Evolutionary conservation across 2,888 invertebrate species (phyloP).

Genomic region (Agrochola macilenta): DNA sequence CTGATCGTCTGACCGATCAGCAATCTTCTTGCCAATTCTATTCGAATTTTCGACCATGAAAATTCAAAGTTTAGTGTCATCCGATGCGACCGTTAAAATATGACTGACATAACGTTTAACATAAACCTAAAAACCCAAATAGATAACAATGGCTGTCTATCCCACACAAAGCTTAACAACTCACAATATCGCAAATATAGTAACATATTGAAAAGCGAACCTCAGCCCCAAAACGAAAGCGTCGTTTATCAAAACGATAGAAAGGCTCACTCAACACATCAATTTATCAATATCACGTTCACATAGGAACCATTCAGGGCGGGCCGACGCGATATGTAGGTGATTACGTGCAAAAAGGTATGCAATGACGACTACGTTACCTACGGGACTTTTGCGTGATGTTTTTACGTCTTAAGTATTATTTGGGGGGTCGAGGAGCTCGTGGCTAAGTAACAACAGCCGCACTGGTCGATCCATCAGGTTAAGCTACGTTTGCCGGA

Average conservation of each 20-base stretch:
- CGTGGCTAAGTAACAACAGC: too few species aligned
- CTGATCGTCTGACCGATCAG: neutral
- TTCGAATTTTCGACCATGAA: neutral
- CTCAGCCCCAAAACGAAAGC: conserved; percentile 36
- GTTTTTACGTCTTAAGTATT: neutral
- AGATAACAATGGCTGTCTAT: conserved; percentile 25
- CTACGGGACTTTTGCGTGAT: neutral
- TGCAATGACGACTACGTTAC: neutral
- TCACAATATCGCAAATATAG: conserved; percentile 31
- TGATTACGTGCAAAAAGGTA: conserved; percentile 21
- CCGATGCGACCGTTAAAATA: conserved; percentile 3
- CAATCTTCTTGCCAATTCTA: neutral
- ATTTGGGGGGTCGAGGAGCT: too few species aligned
- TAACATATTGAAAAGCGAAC: conserved; percentile 64
- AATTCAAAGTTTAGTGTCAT: neutral
- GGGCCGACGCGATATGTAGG: conserved; percentile 13
- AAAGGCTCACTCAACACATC: conserved; percentile 65
- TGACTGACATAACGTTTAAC: neutral
- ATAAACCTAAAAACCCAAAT: conserved; percentile 21
- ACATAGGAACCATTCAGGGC: conserved; percentile 58
- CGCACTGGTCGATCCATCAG: too few species aligned
- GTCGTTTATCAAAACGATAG: conserved; percentile 70
- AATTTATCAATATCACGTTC: conserved; percentile 70
- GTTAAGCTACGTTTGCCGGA: too few species aligned
- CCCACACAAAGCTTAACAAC: conserved; percentile 9